phyloP scores from a whole-genome alignment of 2,797 vertebrate species.

The Champsocephalus esox region DNA sequence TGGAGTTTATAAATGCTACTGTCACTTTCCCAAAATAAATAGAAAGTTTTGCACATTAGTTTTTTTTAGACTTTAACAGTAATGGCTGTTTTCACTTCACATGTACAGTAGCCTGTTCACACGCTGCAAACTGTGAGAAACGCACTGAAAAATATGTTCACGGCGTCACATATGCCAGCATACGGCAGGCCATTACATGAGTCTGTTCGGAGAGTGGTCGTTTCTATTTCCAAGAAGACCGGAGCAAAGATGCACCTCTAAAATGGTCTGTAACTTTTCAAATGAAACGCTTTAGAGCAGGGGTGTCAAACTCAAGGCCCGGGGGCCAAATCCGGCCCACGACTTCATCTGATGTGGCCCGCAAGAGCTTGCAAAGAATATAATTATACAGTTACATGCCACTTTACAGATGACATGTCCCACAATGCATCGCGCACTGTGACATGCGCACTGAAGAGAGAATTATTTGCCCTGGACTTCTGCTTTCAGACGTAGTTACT shows the following conservation, averaged over 20 bases:
- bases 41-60: conserved; percentile 1
- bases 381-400: too few species aligned
- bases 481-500: too few species aligned
- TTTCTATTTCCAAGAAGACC: neutral
- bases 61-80: conserved; percentile 15
- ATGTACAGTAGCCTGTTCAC: conserved; percentile 36
- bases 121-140: conserved; percentile 52
- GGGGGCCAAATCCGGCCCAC: too few species aligned
- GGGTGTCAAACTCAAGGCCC: too few species aligned
- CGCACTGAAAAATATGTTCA: conserved; percentile 44
- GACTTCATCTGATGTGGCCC: too few species aligned
- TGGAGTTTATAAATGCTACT: conserved; percentile 30
- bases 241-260: neutral
- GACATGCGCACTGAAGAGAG: too few species aligned
- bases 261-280: neutral
- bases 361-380: too few species aligned
- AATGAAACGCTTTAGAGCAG: neutral
- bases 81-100: conserved; percentile 35
- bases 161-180: conserved; percentile 26
- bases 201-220: neutral
- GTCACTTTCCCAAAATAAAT: conserved; percentile 35
- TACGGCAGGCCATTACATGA: conserved; percentile 17
- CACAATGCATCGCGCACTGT: too few species aligned
- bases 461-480: too few species aligned
- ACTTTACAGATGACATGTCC: too few species aligned